Evolutionary conservation across 2,888 invertebrate species (phyloP), one percentile per base, ranked within the genome.

Genomic region (Balanococcus diminutus): DNA sequence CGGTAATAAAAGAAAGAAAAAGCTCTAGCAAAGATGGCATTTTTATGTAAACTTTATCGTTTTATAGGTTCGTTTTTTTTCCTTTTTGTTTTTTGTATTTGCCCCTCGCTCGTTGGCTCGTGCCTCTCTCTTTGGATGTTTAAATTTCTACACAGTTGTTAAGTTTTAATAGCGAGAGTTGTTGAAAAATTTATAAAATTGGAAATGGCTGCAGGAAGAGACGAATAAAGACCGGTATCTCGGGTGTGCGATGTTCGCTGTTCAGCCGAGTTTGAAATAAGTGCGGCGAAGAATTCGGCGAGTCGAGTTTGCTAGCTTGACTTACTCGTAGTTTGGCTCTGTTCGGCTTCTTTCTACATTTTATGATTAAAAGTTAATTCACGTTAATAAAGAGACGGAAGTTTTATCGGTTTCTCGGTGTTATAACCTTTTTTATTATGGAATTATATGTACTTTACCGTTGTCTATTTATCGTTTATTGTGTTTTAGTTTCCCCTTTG

Each of bases 41-140:
- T 61, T 61, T 61, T 36, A 84, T 31, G 67, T 22, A 67, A 84
- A 84, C 32, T 67, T 84, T 84, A 61, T 36, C 42, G 84, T 84
- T 61, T 84, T 84, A 84, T 61, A 31, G 61, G 67, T 32, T 82
- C 39, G 14, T 82, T 82, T 51, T 46, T 72, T 56, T 31, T 56
- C 16, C 16, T 46, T 82, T 8, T 28, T 16, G n/a, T 31, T 46
- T 42, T 81, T 46, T 22, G 1, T 25, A n/a, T n/a, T n/a, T n/a
- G n/a, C n/a, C n/a, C n/a, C n/a, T n/a, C n/a, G n/a, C n/a, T n/a
- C n/a, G 31, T 22, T n/a, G 14, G n/a, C 32, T 39, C 32, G 3
- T 61, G 9, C 56, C n/a, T 22, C 56, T 56, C 19, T n/a, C 22
- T n/a, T n/a, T 22, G 56, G 16, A 11, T 14, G 19, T 56, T 67